Evolutionary conservation across 2,797 vertebrate species (phyloP).

Genomic region (Myotis daubentonii): DNA sequence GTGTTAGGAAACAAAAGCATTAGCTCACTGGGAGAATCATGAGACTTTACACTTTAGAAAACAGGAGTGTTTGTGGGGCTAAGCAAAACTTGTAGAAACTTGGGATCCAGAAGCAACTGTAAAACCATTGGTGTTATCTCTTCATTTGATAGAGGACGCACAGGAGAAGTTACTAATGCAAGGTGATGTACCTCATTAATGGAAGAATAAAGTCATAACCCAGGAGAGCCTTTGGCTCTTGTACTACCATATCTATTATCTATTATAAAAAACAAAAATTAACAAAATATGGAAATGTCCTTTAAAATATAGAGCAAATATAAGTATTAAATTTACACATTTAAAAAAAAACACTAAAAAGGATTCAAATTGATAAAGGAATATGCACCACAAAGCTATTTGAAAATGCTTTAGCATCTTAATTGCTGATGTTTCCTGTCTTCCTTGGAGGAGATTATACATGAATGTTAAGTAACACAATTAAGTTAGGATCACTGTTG

Average conservation of each 20-base stretch:
- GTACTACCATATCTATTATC: background rate
- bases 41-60: background rate
- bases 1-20: constrained; percentile 1
- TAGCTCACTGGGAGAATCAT: background rate
- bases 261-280: background rate
- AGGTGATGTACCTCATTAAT: background rate
- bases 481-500: background rate
- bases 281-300: background rate
- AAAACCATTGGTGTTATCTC: background rate
- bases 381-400: background rate
- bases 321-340: background rate
- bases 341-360: background rate
- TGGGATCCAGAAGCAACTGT: background rate
- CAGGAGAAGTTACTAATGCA: background rate
- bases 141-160: background rate
- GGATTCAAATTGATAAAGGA: background rate
- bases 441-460: background rate
- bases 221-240: background rate
- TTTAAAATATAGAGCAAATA: constrained; percentile 7
- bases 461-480: background rate
- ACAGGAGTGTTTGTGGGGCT: background rate
- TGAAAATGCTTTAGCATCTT: background rate
- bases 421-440: background rate
- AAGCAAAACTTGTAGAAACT: constrained; percentile 4
- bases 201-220: background rate